Base-by-base conservation (phyloP, 2,888 invertebrate genomes). In the Lasioglossum pauxillum region DNA sequence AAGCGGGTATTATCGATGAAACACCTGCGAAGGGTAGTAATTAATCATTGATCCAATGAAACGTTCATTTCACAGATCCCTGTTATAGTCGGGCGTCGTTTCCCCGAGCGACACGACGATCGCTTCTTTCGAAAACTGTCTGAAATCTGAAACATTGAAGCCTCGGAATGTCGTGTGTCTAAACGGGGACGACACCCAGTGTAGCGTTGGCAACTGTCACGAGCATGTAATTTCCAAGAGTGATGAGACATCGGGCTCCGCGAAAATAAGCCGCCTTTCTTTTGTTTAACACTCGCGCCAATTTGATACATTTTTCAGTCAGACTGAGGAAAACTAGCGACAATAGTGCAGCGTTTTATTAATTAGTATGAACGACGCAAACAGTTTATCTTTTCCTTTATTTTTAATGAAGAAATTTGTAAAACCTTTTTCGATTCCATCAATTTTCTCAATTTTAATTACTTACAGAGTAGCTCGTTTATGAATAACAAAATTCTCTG, bases 191-290 rank as follows among this genome's bases (percentile, higher is more conserved):
- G 71, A 7, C 72, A 46, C 5, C 44, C 27, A 71, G 41, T n/a
- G 44, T 44, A 46, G 44, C 72, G 72, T 14, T 46, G 72, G 44
- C 44, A 41, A 46, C 72, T 73, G 72, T 44, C 72, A 73, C 72
- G 72, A 19, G 16, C 27, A 46, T 44, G 44, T 73, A 44, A 73
- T 73, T 73, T 73, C 46, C 12, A n/a, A 44, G 72, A 73, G n/a
- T 27, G 27, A 44, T 27, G 72, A 73, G 27, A 41, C 71, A 12
- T 23, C 44, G n/a, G 27, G 44, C 41, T 5, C 16, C 46, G n/a
- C 19, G 46, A 46, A 73, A 73, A 73, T 44, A 27, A 38, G 19
- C 4, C 8, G 23, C 10, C 69, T 69, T 69, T 73, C 44, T 73
- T 46, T 73, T 46, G 44, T 73, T 31, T 10, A 3, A 27, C 10